Percentiles rank a stretch among this genome's conserved stretches.
These are phyloP conservation scores for Anarrhichthys ocellatus DNA, from an alignment of 2,113 vertebrate species.

Conservation along the genomic window DNA sequence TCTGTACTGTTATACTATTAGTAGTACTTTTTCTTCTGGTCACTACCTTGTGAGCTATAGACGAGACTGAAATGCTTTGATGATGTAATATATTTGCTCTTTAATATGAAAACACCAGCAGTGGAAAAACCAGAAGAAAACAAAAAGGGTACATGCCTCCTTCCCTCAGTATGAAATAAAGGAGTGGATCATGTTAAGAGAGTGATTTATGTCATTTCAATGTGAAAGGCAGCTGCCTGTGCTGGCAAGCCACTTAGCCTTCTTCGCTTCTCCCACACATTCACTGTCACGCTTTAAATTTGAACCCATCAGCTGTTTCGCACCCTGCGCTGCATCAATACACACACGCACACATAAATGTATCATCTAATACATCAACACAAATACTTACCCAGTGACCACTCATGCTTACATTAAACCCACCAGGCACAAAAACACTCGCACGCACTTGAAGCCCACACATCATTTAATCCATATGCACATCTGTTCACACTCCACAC, in stretches of 20 bases:
- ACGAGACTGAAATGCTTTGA: neutral
- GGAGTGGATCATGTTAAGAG: slow-evolving; percentile 1
- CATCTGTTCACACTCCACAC: neutral
- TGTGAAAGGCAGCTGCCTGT: slow-evolving; percentile 67
- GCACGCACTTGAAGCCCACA: slow-evolving; percentile 50
- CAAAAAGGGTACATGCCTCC: neutral
- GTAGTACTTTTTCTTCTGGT: neutral
- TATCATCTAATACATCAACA: slow-evolving; percentile 16
- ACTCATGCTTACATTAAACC: slow-evolving; percentile 7
- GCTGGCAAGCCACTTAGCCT: slow-evolving; percentile 60
- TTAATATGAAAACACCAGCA: neutral
- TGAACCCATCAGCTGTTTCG: slow-evolving; percentile 69
- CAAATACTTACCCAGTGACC: slow-evolving; percentile 28
- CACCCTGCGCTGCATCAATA: slow-evolving; percentile 27
- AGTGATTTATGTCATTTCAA: slow-evolving; percentile 42
- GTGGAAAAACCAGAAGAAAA: neutral
- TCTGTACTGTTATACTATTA: neutral
- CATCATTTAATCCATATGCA: slow-evolving; percentile 43
- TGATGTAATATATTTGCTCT: neutral
- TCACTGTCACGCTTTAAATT: slow-evolving; percentile 60
- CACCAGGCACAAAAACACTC: slow-evolving; percentile 26
- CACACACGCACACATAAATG: slow-evolving; percentile 11
- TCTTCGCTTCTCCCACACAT: slow-evolving; percentile 64
- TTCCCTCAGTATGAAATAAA: neutral
- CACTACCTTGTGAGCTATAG: neutral